Evolutionary conservation across 2,113 vertebrate genomes (phyloP).

Genomic region (Setophaga coronata): DNA sequence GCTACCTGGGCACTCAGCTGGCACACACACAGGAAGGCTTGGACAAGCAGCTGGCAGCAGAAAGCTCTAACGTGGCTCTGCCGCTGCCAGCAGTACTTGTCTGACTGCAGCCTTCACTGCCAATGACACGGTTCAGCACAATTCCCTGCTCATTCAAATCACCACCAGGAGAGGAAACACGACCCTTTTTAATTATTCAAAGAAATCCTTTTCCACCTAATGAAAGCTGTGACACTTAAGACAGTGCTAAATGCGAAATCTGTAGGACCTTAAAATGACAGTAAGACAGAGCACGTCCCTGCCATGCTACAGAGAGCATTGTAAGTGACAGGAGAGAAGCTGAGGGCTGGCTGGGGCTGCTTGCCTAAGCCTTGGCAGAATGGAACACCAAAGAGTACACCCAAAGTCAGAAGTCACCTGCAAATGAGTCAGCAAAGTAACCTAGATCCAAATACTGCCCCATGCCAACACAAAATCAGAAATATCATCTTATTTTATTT

Average conservation of each 20-base stretch:
- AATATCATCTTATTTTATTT: accelerated
- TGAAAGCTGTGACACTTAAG: not conserved
- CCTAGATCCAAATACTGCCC: not conserved
- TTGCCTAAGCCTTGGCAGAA: not conserved
- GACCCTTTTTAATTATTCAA: slow-evolving; percentile 39
- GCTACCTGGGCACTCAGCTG: not conserved
- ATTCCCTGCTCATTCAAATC: not conserved
- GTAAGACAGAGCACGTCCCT: not conserved
- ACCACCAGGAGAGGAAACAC: not conserved
- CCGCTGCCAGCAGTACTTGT: not conserved
- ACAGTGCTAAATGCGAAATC: not conserved
- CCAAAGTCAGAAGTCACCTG: not conserved
- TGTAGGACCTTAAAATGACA: not conserved
- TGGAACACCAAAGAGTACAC: not conserved
- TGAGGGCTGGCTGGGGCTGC: not conserved
- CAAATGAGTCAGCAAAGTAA: not conserved
- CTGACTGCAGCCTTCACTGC: not conserved
- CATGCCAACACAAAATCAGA: not conserved
- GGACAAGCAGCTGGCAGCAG: not conserved
- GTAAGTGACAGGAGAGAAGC: not conserved
- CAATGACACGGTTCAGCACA: not conserved
- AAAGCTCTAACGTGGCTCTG: not conserved
- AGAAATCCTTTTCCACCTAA: not conserved
- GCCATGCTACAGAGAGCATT: not conserved
- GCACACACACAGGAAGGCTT: not conserved